Evolutionary conservation across 2,113 vertebrate genomes (phyloP).

Genomic region (Anthoscopus minutus): DNA sequence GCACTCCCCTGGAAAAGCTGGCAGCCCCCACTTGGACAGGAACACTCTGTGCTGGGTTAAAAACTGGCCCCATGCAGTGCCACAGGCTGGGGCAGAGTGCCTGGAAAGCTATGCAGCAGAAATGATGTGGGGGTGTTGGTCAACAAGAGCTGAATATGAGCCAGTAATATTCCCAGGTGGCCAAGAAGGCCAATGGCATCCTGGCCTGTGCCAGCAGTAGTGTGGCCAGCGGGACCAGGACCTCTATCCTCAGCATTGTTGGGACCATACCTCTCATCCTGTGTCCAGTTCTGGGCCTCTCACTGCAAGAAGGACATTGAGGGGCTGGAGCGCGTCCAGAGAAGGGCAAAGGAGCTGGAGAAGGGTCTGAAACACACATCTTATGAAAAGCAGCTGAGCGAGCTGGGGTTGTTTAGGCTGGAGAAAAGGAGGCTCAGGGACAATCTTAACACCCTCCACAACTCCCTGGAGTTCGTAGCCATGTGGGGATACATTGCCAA

Average conservation of each 20-base stretch:
- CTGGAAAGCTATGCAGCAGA: rapidly evolving
- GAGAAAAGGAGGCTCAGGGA: neutral
- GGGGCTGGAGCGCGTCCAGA: neutral
- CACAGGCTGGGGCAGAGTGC: neutral
- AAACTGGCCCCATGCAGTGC: neutral
- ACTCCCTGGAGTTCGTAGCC: neutral
- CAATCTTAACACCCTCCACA: too few relatives aligned
- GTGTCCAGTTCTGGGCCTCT: neutral
- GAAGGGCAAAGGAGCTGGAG: neutral
- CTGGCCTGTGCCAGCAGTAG: neutral
- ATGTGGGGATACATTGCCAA: neutral
- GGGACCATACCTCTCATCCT: neutral
- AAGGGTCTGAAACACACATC: neutral
- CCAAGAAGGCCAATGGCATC: neutral
- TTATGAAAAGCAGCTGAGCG: neutral
- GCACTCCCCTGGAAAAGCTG: neutral
- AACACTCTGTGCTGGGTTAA: too few relatives aligned
- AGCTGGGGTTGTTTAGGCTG: neutral
- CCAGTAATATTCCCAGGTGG: neutral
- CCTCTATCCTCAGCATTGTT: neutral
- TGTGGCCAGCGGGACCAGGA: too few relatives aligned
- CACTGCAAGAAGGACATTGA: neutral
- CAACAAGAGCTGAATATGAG: neutral
- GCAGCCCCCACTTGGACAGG: neutral
- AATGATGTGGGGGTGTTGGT: too few relatives aligned